These are phyloP conservation scores for Chloroceryle aenea DNA, from an alignment of 2,113 vertebrate species.

Conservation along the genomic window DNA sequence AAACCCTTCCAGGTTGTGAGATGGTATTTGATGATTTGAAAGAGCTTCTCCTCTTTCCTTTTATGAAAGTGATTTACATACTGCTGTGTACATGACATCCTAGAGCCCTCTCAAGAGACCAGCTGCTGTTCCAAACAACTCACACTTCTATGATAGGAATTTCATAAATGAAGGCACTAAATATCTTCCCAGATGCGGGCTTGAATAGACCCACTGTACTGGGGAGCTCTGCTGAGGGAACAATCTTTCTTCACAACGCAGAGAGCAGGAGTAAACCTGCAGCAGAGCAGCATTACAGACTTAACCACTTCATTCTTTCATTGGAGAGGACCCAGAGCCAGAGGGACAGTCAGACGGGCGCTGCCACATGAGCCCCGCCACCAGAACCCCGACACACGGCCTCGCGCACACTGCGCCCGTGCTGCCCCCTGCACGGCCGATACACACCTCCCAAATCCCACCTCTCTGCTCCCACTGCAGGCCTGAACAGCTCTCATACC, in stretches of 20 bases:
- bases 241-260: background rate
- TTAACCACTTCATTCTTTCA: accelerated
- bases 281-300: background rate
- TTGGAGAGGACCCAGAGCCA: background rate
- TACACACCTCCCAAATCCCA: background rate
- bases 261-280: background rate
- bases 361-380: background rate
- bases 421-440: background rate
- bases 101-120: background rate
- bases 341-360: background rate
- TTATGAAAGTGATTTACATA: background rate
- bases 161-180: constrained; percentile 41
- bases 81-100: background rate
- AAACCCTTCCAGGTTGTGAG: background rate
- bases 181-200: constrained; percentile 48
- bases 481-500: background rate
- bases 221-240: constrained; percentile 1
- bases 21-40: background rate
- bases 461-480: background rate
- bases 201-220: constrained; percentile 34
- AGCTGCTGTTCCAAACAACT: background rate
- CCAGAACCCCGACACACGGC: accelerated
- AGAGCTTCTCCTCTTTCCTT: background rate
- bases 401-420: accelerated
- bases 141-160: constrained; percentile 37